Base-by-base conservation (phyloP, 2,888 invertebrate species). In the Synanthedon andrenaeformis region DNA sequence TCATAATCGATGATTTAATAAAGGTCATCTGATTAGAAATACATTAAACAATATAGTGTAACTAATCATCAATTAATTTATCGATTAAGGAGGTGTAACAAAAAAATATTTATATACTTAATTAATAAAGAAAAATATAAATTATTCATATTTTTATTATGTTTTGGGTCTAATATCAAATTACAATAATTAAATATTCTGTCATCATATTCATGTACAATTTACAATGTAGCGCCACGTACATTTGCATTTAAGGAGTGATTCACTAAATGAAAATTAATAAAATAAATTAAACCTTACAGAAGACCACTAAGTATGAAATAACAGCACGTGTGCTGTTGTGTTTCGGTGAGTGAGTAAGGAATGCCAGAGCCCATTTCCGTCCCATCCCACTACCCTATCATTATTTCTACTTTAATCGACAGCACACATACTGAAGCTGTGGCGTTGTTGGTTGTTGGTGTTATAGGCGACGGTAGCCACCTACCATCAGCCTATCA, bases 111-210 rank as follows among this genome's bases (percentile, higher is more conserved):
- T 12, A 52, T 55, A 52, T 54, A 54, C 45, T 51, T n/a, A 42
- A 53, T 55, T 19, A 17, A 50, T 11, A 50, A 28, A 17, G 12
- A 55, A 52, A 11, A 42, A 45, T 54, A 53, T 51, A 57, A 62
- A 58, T 57, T 57, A 60, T 61, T 56, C 58, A 54, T 59, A 57
- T 57, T 56, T 56, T 45, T 23, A 23, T n/a, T 13, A 45, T 45
- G n/a, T 45, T 14, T n/a, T 12, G 6, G n/a, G 14, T 45, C 4
- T 45, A 45, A 45, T 45, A 45, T 45, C 45, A 45, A 13, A 45
- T 45, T 45, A 13, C 45, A 45, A 14, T n/a, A n/a, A 45, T 45
- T 45, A 45, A 14, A 14, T 45, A 14, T 45, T 45, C 14, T 45
- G 45, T 14, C 45, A 14, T 12, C 14, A 45, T 13, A 45, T 11